Conservation (phyloP, 2,888 invertebrate genomes). For the Cryptus armator region DNA sequence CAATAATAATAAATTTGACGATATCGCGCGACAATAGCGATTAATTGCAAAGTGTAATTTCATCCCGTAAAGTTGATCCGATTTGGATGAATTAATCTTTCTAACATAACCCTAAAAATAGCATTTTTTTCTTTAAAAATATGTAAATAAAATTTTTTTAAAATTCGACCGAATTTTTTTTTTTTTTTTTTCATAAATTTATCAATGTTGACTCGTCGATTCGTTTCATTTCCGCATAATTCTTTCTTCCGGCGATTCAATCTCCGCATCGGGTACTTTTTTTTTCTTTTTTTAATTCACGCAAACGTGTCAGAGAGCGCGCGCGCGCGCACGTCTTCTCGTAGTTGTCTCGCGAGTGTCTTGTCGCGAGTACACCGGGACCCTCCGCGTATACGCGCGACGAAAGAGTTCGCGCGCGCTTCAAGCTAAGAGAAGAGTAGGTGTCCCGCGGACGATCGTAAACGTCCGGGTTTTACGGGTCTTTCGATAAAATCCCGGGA, state of each 20-base stretch:
- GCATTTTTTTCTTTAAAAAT: background rate
- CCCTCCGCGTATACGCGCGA: constrained; percentile 27
- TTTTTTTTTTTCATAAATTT: background rate
- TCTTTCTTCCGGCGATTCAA: background rate
- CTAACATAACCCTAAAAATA: too few relatives aligned
- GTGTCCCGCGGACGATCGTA: constrained; percentile 77
- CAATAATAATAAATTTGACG: too few relatives aligned
- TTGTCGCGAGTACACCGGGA: constrained; percentile 8
- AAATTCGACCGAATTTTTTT: background rate
- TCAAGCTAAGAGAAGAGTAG: constrained; percentile 72
- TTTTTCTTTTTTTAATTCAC: background rate
- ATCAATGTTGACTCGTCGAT: background rate
- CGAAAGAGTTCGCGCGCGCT: constrained; percentile 26
- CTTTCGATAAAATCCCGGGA: constrained; percentile 77
- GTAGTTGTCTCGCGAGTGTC: background rate
- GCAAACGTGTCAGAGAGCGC: background rate
- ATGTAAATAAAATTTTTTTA: background rate
- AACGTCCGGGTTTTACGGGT: constrained; percentile 73
- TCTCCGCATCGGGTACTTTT: background rate
- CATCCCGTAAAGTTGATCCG: too few relatives aligned
- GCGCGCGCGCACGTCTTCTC: background rate
- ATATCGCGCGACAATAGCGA: too few relatives aligned
- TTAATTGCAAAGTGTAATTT: too few relatives aligned
- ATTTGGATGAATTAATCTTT: too few relatives aligned
- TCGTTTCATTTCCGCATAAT: background rate